Evolutionary conservation across 2,113 vertebrate species (phyloP).

Genomic region (Etia nguti): DNA sequence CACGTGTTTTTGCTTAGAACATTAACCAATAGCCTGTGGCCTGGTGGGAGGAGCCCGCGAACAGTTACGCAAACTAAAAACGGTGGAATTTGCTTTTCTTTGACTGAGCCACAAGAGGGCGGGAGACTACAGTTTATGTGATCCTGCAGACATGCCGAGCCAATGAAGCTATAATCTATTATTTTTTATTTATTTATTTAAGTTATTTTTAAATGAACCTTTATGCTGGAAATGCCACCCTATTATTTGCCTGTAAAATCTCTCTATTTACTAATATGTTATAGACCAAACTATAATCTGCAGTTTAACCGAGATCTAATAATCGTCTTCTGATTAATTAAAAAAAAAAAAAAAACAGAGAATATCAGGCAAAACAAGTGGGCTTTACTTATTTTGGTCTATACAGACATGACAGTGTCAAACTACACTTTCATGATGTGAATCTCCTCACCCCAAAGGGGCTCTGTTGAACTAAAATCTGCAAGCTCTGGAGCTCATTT

Average conservation of each 20-base stretch:
- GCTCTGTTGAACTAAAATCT: background rate
- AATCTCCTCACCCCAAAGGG: background rate
- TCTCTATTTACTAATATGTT: background rate
- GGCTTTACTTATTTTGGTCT: background rate
- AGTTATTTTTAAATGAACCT: background rate
- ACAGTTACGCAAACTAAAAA: background rate
- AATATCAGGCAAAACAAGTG: background rate
- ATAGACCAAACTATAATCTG: background rate
- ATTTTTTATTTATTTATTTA: background rate
- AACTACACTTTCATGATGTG: background rate
- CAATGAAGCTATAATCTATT: background rate
- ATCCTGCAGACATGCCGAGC: background rate
- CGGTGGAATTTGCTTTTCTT: background rate
- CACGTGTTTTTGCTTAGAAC: background rate
- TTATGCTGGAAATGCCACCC: background rate
- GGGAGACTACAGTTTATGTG: background rate
- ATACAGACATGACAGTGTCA: background rate
- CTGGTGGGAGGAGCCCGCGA: background rate
- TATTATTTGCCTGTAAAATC: background rate
- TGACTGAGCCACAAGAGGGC: constrained; percentile 12
- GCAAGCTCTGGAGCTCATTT: background rate
- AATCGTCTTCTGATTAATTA: background rate
- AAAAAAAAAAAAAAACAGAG: background rate
- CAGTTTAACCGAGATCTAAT: background rate
- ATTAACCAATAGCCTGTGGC: constrained; percentile 12